Evolutionary conservation across 2,797 vertebrate species (phyloP).

Genomic region (Clarias fuscus): DNA sequence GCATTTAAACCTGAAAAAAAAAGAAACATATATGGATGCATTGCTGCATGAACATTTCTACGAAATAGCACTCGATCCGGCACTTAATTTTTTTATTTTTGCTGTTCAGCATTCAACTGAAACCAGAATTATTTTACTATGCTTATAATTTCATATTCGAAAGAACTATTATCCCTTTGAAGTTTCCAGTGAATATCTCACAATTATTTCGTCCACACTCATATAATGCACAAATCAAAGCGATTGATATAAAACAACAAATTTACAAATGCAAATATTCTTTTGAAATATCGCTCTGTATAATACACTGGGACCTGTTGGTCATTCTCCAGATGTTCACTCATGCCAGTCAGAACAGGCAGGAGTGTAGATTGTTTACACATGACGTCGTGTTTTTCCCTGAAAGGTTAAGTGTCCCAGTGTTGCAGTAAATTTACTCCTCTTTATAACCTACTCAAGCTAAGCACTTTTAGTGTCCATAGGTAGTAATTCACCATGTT

Average conservation of each 20-base stretch:
- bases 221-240: too few relatives aligned
- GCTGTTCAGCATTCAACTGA: too few relatives aligned
- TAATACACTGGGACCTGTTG: not conserved
- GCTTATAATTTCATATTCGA: not conserved
- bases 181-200: not conserved
- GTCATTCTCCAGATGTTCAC: not conserved
- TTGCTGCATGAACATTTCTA: not conserved
- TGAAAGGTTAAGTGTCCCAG: conserved; percentile 63
- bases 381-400: conserved; percentile 14
- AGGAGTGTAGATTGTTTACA: conserved; percentile 10
- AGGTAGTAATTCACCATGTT: conserved; percentile 16
- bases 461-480: conserved; percentile 26
- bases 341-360: not conserved
- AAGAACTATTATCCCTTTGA: not conserved
- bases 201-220: not conserved
- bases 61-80: not conserved
- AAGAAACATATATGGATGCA: too few relatives aligned
- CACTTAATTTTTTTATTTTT: not conserved
- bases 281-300: not conserved
- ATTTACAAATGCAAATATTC: not conserved
- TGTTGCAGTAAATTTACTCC: conserved; percentile 42
- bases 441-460: conserved; percentile 24
- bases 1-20: too few relatives aligned
- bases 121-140: not conserved
- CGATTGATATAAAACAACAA: not conserved